Base-by-base conservation (phyloP, 2,888 invertebrate genomes). In the Mactromeris polynyma region DNA sequence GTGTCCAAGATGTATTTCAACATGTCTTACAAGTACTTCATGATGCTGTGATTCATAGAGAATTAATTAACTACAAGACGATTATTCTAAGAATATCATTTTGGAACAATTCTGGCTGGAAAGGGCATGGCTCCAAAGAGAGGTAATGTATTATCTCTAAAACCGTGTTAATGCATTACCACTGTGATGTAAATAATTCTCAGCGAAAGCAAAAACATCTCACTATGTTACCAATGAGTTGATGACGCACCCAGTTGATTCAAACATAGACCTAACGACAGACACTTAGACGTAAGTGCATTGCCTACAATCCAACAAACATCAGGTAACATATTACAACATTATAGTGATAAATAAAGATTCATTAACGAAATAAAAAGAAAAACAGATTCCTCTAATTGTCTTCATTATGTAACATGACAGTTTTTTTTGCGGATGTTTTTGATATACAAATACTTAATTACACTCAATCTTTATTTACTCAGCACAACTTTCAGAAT, bases 331-430 rank as follows among this genome's bases (percentile, higher is more conserved):
- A 33, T 33, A 73, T 73, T 17, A 73, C 19, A 4, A 14, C 26
- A 73, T 19, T 73, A 36, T 46, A 46, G 46, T 14, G 73, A 33
- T 73, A 73, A 73, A 73, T 73, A 36, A 73, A 36, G 73, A 73
- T 36, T 73, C 33, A 17, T 73, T 73, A 73, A 36, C 36, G 36
- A 36, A 73, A 33, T 73, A 26, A 73, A 73, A 73, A 17, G 58
- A 11, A 7, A 33, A 73, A 58, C 58, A 58, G 46, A 46, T 46
- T 46, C 46, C 46, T 11, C 46, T 46, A 46, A 11, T 64, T 17
- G 36, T 33, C 17, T 33, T 73, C 33, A 33, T 36, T 33, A 36
- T 33, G 33, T 73, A 19, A 73, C 33, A 36, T 33, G 11, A 73
- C 14, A 33, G 36, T 2, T 58, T 58, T 64, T 64, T 64, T 64